Evolutionary conservation across 2,797 vertebrate genomes (phyloP).

Genomic region (Pachyuromys duprasi): DNA sequence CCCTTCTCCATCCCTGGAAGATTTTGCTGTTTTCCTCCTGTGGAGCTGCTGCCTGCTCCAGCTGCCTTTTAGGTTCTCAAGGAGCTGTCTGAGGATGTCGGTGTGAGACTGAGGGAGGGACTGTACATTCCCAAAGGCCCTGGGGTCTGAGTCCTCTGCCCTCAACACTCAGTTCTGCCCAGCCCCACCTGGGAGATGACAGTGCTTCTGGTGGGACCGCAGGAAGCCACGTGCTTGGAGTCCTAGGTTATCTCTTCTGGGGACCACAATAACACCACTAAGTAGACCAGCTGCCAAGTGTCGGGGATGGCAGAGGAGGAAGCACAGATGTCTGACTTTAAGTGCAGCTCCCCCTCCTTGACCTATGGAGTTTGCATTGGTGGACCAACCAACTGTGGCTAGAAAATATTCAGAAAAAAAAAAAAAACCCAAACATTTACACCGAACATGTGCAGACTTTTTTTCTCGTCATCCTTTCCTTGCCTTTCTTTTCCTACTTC

Average conservation of each 20-base stretch:
- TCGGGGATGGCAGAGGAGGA: background rate
- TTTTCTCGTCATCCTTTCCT: background rate
- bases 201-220: background rate
- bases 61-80: background rate
- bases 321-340: background rate
- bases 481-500: background rate
- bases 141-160: background rate
- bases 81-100: background rate
- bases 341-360: background rate
- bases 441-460: too few relatives aligned
- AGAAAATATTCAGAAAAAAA: background rate
- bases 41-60: background rate
- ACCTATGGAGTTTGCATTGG: background rate
- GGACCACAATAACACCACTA: rapidly evolving
- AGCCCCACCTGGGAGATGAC: background rate
- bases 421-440: too few relatives aligned
- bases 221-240: background rate
- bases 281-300: background rate
- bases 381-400: background rate
- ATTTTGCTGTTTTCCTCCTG: background rate
- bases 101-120: background rate
- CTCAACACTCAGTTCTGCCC: background rate
- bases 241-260: background rate
- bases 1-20: background rate
- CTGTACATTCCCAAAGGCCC: background rate